A percentile compares a stretch with the other conserved stretches of the same genome.
Evolutionary conservation across 1,140 invertebrate species (phyloP).

Genomic region (Lineus longissimus): DNA sequence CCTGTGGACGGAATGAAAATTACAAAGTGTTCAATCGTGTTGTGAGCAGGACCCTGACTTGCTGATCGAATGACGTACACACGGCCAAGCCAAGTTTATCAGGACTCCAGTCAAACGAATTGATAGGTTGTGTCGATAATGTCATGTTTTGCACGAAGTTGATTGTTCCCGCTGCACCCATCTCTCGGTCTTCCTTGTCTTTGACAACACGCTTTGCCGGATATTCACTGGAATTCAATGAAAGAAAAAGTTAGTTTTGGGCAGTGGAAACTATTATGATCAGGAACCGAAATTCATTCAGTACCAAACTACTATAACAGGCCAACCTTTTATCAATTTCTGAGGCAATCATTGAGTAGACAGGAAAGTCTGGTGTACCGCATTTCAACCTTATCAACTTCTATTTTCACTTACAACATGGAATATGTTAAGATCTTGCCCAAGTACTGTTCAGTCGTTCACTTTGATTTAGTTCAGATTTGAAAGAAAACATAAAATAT

Average conservation of each 20-base stretch:
- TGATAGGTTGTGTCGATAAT: constrained; percentile 83
- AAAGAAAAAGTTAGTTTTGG: constrained; percentile 18
- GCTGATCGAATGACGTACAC: constrained; percentile 89
- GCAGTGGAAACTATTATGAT: neutral
- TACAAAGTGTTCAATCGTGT: constrained; percentile 75
- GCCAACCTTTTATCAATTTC: neutral
- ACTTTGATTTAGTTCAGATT: too few relatives aligned
- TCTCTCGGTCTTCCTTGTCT: constrained; percentile 65
- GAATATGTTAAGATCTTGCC: too few relatives aligned
- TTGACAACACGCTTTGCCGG: constrained; percentile 69
- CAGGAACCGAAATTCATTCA: neutral
- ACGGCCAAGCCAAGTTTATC: constrained; percentile 85
- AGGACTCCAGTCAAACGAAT: constrained; percentile 83
- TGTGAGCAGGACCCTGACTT: constrained; percentile 78
- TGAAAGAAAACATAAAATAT: too few relatives aligned
- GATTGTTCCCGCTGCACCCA: constrained; percentile 73
- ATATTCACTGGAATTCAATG: constrained; percentile 70
- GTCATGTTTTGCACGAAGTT: constrained; percentile 73
- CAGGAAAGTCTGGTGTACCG: too few relatives aligned
- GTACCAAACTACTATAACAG: neutral
- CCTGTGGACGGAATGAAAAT: too few relatives aligned
- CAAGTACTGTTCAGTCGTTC: too few relatives aligned
- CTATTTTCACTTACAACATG: too few relatives aligned
- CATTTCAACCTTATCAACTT: too few relatives aligned
- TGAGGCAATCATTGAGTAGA: neutral